Evolutionary conservation across 2,888 invertebrate species (phyloP).

Genomic region (Monopis laevigella): DNA sequence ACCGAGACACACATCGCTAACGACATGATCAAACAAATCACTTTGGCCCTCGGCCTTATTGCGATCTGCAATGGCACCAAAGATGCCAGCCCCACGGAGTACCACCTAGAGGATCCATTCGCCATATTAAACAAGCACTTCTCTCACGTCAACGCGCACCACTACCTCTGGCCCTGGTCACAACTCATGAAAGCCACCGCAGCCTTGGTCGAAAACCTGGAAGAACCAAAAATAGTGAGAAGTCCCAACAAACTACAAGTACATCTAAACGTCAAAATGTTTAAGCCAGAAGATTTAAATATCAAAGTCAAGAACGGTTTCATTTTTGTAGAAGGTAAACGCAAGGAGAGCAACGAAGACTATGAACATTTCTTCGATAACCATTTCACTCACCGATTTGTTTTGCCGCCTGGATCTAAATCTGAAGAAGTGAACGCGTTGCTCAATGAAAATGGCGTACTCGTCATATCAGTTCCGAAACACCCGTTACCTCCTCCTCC

Average conservation of each 20-base stretch:
- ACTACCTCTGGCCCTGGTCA: constrained; percentile 56
- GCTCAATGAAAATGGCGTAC: constrained; percentile 40
- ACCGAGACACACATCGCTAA: constrained; percentile 23
- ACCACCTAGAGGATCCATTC: constrained; percentile 42
- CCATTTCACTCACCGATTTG: constrained; percentile 51
- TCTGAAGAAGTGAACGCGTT: constrained; percentile 51
- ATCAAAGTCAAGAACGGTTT: constrained; percentile 51
- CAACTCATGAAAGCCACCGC: constrained; percentile 46
- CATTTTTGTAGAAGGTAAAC: constrained; percentile 47
- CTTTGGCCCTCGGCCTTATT: constrained; percentile 27
- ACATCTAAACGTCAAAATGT: constrained; percentile 41
- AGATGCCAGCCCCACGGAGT: constrained; percentile 29
- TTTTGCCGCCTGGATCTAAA: constrained; percentile 42
- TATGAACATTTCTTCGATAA: constrained; percentile 40
- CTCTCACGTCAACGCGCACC: constrained; percentile 42
- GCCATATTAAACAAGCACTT: constrained; percentile 43
- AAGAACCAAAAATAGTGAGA: constrained; percentile 47
- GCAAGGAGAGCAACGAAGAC: constrained; percentile 33
- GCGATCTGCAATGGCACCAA: constrained; percentile 29
- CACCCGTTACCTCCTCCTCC: constrained; percentile 49
- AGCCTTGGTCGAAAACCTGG: constrained; percentile 36
- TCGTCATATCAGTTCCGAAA: constrained; percentile 44
- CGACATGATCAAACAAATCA: constrained; percentile 32
- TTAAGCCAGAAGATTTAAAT: constrained; percentile 47
- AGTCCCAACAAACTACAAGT: constrained; percentile 41